Evolutionary conservation across 64 coral and sea anemone species (phyloP).

Genomic region (Catalaphyllia jardinei): DNA sequence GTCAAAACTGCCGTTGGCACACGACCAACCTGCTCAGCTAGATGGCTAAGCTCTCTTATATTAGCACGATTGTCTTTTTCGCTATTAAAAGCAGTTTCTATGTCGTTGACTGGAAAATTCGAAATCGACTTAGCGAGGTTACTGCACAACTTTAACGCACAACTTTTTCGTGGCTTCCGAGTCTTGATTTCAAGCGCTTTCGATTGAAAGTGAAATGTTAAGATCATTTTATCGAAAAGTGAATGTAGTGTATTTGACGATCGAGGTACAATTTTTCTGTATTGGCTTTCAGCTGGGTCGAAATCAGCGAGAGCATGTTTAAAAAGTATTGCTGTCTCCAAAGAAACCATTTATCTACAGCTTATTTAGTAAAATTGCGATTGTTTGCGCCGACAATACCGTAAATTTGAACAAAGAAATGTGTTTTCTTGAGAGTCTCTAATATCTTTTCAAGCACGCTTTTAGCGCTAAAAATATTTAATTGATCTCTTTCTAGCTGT

Average conservation of each 20-base stretch:
- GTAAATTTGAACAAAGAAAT: neutral
- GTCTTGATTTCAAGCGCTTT: neutral
- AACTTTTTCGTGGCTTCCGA: neutral
- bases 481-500: neutral
- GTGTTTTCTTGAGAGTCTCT: neutral
- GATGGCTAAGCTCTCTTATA: too few relatives aligned
- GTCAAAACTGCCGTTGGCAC: too few relatives aligned
- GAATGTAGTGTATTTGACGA: neutral
- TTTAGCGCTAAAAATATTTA: neutral
- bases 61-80: too few relatives aligned
- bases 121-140: neutral
- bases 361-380: neutral
- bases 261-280: neutral
- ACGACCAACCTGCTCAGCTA: too few relatives aligned
- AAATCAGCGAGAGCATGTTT: conserved; percentile 10
- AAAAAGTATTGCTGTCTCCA: conserved; percentile 29
- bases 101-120: neutral
- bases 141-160: neutral
- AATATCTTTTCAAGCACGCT: neutral
- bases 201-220: neutral
- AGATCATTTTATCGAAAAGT: neutral
- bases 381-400: neutral
- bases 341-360: neutral
- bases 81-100: too few relatives aligned
- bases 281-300: conserved; percentile 23